Base-by-base conservation (phyloP, 2,797 vertebrate species). In the Chloroceryle inda region DNA sequence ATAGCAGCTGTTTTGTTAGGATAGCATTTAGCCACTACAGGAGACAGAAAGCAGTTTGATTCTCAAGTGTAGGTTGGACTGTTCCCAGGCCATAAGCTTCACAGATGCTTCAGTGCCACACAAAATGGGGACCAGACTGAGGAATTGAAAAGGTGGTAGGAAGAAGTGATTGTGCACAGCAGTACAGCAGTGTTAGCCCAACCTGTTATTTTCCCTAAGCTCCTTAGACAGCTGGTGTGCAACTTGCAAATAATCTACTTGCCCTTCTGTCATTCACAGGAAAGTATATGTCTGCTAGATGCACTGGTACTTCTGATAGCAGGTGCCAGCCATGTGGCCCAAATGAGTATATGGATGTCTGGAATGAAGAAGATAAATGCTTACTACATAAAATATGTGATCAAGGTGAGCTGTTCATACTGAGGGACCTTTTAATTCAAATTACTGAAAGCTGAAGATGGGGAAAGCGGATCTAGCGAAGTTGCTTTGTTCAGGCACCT, bases 331-430 rank as follows among this genome's bases (percentile, higher is more conserved):
- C 97, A 0, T 99, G 99, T 85, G 97, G 96, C 45, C 87, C 35
- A 9, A 98, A 98, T 3, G 98, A 99, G 82, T 99, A 99, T 91
- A 98, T 99, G 97, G 98, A 99, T 3, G 95, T 97, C 92, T 99
- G 98, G 98, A 99, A 98, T 31, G 98, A 97, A 22, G 97, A 99
- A 62, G 96, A 55, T 4, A 98, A 95, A 58, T 99, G 99, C 80
- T 89, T 98, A 22, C 97, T 96, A 40, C 99, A 99, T 94, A 99
- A 98, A 97, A 98, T 98, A 90, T 99, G 99, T 55, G 99, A 99
- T 58, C 68, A 92, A 78, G 98, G 99, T 99, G 93, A 98, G 99
- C 94, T 42, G 4, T 24, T 59, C 23, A 2, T 53, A 47, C 38
- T 47, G 35, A 78, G 45, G n/a, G 80, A 58, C 56, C 14, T 75